These are phyloP conservation scores for Arrhopalites spinosus DNA, from an alignment of 2,888 invertebrate genomes.

Conservation along the genomic window DNA sequence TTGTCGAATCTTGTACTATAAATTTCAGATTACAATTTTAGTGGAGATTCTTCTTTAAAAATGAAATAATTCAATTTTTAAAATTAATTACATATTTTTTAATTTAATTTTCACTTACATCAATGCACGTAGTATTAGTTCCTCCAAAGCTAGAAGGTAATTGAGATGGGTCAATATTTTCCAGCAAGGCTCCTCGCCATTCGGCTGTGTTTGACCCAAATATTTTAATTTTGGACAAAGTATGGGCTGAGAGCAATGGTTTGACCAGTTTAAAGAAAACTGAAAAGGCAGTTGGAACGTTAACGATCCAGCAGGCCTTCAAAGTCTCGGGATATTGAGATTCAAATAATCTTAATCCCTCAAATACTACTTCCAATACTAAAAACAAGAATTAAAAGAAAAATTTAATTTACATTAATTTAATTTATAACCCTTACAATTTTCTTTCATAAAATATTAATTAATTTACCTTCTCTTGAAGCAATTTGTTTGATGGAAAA, in stretches of 20 bases:
- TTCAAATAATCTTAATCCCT: conserved; percentile 9
- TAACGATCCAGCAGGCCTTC: neutral
- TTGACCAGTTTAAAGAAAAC: conserved; percentile 19
- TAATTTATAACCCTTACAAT: neutral
- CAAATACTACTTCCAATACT: neutral
- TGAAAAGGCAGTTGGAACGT: conserved; percentile 14
- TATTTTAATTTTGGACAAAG: conserved; percentile 4
- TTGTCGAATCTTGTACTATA: conserved; percentile 9
- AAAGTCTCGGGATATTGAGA: conserved; percentile 23
- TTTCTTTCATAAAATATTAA: neutral
- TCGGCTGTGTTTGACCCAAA: conserved; percentile 11
- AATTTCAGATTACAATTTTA: neutral
- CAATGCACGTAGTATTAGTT: neutral
- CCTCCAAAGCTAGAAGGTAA: conserved; percentile 25
- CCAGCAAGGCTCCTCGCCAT: conserved; percentile 11
- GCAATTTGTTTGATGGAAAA: conserved; percentile 11
- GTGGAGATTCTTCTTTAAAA: neutral
- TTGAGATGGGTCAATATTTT: conserved; percentile 12
- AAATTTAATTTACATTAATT: neutral
- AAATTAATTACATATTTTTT: neutral
- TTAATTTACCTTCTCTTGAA: conserved; percentile 4
- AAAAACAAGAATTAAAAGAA: neutral
- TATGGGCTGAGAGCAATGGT: conserved; percentile 11
- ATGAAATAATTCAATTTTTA: neutral
- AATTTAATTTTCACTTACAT: neutral